Base-by-base conservation (phyloP, 2,888 invertebrate species). In the Oithona nana region DNA sequence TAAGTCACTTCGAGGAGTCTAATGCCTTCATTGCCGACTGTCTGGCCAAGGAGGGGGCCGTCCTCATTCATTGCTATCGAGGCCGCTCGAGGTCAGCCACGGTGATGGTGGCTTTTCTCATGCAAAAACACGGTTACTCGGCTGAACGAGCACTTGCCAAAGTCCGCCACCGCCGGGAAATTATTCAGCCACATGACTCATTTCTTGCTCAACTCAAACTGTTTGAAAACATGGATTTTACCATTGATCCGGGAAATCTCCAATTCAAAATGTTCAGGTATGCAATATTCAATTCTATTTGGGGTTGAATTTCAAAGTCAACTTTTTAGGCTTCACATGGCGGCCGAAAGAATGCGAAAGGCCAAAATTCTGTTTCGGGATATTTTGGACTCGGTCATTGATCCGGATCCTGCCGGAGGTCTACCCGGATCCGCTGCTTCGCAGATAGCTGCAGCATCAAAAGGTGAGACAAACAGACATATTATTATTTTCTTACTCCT, bases 181-280 rank as follows among this genome's bases (percentile, higher is more conserved):
- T 28, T 16, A 28, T 59, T 13, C n/a, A 59, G 11, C 59, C 59
- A 22, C 28, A 59, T 49, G 24, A 39, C 6, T 16, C 24, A 13
- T 59, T 59, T 26, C 49, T 39, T 16, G 39, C 59, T 20, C 59
- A 59, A 39, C 49, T 59, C 20, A 59, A 59, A 30, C 48, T 59
- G 48, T 59, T 20, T 6, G 59, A 59, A 30, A 24, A n/a, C 39
- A 59, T 59, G 59, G 30, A 59, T n/a, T 59, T n/a, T n/a, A 20
- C 39, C 48, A 16, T 59, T 20, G 48, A 59, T 39, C 39, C 48
- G 20, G 20, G 30, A n/a, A 57, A 57, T 29, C 29, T 57, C 4
- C 57, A 57, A 24, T 57, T 57, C 39, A 57, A 31, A 57, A 57
- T 57, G 57, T 57, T 57, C 30, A 57, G 39, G 39, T 39, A n/a